These are phyloP conservation scores for Trachops cirrhosus DNA, from an alignment of 2,797 vertebrate genomes.

Conservation along the genomic window DNA sequence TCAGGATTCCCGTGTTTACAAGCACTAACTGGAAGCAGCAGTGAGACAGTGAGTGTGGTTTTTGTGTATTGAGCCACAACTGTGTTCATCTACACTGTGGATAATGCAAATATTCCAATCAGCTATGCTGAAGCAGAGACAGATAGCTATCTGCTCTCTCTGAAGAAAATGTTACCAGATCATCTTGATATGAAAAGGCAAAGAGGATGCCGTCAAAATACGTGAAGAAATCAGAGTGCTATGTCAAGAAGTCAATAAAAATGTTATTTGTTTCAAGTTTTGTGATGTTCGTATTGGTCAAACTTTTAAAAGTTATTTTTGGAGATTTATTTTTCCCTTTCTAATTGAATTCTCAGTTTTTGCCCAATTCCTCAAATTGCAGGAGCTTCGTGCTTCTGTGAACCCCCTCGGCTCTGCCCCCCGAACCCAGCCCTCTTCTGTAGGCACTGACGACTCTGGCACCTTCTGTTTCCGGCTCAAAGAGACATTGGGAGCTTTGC, in stretches of 20 bases:
- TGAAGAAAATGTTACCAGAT: not conserved
- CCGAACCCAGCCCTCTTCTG: not conserved
- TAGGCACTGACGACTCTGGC: not conserved
- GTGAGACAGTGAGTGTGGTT: not conserved
- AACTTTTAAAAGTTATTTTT: not conserved
- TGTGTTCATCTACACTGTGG: not conserved
- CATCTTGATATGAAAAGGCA: not conserved
- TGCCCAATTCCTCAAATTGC: not conserved
- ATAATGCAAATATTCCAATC: not conserved
- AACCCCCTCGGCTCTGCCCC: not conserved
- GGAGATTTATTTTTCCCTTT: conserved; percentile 15
- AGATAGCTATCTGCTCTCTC: not conserved
- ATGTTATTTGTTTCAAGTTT: not conserved
- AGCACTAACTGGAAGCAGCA: not conserved
- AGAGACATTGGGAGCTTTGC: too few species aligned
- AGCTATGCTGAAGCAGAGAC: not conserved
- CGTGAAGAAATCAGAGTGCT: not conserved
- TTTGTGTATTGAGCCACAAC: not conserved
- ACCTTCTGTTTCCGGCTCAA: not conserved
- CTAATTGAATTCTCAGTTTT: not conserved
- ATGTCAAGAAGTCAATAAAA: not conserved
- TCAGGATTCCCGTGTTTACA: not conserved
- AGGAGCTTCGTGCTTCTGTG: not conserved
- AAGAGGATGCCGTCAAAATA: not conserved
- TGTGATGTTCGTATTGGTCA: not conserved